Evolutionary conservation across 2,113 vertebrate genomes (phyloP).

Genomic region (Erythrolamprus reginae): DNA sequence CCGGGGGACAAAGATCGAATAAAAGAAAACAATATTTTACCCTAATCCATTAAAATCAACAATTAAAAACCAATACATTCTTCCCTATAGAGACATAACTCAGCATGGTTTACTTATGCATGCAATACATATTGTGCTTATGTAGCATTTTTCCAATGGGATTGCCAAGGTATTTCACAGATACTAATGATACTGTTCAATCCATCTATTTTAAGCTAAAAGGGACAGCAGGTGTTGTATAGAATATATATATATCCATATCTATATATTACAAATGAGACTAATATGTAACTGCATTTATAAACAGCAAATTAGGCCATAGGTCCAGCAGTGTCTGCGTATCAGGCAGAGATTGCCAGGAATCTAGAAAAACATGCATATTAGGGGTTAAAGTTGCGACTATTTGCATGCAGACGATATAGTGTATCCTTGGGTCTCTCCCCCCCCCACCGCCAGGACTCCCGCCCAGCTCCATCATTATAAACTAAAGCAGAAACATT

Average conservation of each 20-base stretch:
- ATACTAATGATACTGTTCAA: conserved; percentile 25
- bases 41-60: conserved; percentile 61
- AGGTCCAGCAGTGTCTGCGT: background rate
- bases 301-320: background rate
- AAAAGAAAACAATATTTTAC: conserved; percentile 63
- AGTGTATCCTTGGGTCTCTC: background rate
- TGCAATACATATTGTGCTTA: conserved; percentile 25
- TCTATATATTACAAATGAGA: background rate
- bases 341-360: background rate
- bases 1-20: conserved; percentile 61
- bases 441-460: background rate
- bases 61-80: conserved; percentile 60
- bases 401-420: background rate
- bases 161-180: conserved; percentile 10
- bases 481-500: conserved; percentile 4
- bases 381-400: background rate
- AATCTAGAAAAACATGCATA: background rate
- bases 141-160: conserved; percentile 33
- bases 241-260: background rate
- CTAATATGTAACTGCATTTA: conserved; percentile 9
- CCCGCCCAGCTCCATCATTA: conserved; percentile 6
- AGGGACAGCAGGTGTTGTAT: background rate
- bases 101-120: conserved; percentile 29
- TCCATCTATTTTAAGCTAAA: conserved; percentile 35
- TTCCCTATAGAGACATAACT: conserved; percentile 44